Evolutionary conservation across 2,113 vertebrate genomes (phyloP), one percentile per base, ranked within the genome.

Genomic region (Myiozetetes cayanensis): DNA sequence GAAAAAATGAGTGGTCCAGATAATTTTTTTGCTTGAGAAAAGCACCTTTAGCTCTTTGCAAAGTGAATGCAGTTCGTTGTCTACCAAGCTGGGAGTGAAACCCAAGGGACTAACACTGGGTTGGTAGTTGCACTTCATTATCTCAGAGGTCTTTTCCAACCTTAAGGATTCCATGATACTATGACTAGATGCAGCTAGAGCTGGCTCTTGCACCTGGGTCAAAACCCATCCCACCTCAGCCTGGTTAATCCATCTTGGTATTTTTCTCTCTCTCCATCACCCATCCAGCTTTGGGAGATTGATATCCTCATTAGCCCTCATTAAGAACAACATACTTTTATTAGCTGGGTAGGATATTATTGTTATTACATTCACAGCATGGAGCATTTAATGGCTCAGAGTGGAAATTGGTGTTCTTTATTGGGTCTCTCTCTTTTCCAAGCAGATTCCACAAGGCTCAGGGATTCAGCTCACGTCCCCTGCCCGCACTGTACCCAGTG

Each of bases 311-410:
- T 95, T 83, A 94, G 84, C 53, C 23, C 14, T 62, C 23, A 59
- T 95, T 86, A 93, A 85, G 72, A 94, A 89, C 76, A 78, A 68
- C 53, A 80, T 14, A 35, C 49, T 93, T 94, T 92, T 73, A 94
- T 78, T 92, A 67, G 83, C 75, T 8, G 31, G 84, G 56, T 70
- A 41, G 91, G 77, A 87, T 89, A 81, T 88, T 90, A 87, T 68
- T 90, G 72, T 65, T 90, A 87, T 50, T 85, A 56, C 83, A 46
- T 87, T 92, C 97, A 35, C 78, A 94, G 94, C 59, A 22, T 37
- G 91, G 67, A 17, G 66, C 78, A 52, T 94, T 93, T 71, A 89
- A 85, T 41, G 87, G 80, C 90, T 95, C 17, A 2, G 79, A 68
- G 83, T 76, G 70, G 80, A 89, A 96, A 43, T 2, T 24, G 43